phyloP scores from a whole-genome alignment of 1,140 invertebrate genomes.

The Calephelis virginiensis region DNA sequence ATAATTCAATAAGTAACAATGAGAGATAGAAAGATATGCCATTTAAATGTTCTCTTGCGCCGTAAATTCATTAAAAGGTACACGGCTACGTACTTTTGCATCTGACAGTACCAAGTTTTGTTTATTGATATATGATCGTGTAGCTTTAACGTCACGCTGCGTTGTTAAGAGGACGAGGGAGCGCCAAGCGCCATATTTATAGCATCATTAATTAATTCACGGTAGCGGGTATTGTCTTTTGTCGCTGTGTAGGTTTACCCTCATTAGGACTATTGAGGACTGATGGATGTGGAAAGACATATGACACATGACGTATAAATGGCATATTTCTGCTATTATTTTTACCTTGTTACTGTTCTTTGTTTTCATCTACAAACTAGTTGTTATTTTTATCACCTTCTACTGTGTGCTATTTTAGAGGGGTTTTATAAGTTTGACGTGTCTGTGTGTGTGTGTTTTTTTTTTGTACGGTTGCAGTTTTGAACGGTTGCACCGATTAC shows the following conservation, averaged over 20 bases:
- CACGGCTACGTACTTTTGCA: neutral
- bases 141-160: constrained; percentile 7
- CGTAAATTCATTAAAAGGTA: constrained; percentile 16
- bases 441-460: too few relatives aligned
- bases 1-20: too few relatives aligned
- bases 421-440: too few relatives aligned
- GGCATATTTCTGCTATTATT: neutral
- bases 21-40: too few relatives aligned
- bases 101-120: constrained; percentile 12
- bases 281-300: constrained; percentile 1
- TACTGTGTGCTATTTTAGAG: too few relatives aligned
- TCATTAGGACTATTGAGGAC: constrained; percentile 21
- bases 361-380: too few relatives aligned
- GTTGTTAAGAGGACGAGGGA: constrained; percentile 16
- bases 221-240: constrained; percentile 23
- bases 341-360: neutral
- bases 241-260: constrained; percentile 21
- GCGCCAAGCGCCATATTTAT: constrained; percentile 25
- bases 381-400: too few relatives aligned
- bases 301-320: neutral
- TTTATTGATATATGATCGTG: constrained; percentile 18
- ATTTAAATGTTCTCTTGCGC: too few relatives aligned
- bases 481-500: too few relatives aligned
- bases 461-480: too few relatives aligned
- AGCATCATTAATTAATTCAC: constrained; percentile 30